phyloP scores from a whole-genome alignment of 2,888 invertebrate species.

The Dioctria linearis region DNA sequence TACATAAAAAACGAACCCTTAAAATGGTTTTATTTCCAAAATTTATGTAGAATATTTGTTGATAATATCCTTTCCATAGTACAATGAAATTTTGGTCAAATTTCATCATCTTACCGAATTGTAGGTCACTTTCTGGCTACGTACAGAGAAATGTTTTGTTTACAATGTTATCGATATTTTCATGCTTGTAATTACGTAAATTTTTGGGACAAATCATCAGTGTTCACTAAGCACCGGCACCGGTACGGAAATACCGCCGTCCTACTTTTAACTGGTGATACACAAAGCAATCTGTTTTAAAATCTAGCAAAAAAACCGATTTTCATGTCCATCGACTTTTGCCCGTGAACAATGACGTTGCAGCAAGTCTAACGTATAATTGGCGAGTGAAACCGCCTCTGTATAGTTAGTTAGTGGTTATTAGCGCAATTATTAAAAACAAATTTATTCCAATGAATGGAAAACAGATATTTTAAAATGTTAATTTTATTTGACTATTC shows the following conservation, averaged over 20 bases:
- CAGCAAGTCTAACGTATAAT: no score
- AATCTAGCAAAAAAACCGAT: no score
- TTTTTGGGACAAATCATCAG: constrained; percentile 6
- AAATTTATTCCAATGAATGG: no score
- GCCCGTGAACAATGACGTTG: no score
- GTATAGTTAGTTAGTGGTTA: no score
- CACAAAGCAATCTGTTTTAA: constrained; percentile 7
- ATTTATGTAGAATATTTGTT: not conserved
- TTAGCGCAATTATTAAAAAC: no score
- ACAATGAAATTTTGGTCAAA: no score
- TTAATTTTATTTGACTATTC: no score
- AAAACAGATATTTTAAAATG: no score
- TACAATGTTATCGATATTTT: constrained; percentile 1
- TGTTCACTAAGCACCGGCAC: constrained; percentile 8
- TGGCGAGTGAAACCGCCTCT: no score
- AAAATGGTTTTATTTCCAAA: not conserved
- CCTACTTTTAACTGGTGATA: constrained; percentile 1
- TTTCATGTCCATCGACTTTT: no score
- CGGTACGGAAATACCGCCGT: constrained; percentile 10
- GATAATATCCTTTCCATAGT: no score
- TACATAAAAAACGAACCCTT: not conserved
- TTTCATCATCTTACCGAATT: not conserved
- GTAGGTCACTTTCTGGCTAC: not conserved
- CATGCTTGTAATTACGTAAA: constrained; percentile 24
- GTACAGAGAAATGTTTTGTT: not conserved